Evolutionary conservation across 2,888 invertebrate species (phyloP), one percentile per base, ranked within the genome.

Genomic region (Auanema freiburgensis): DNA sequence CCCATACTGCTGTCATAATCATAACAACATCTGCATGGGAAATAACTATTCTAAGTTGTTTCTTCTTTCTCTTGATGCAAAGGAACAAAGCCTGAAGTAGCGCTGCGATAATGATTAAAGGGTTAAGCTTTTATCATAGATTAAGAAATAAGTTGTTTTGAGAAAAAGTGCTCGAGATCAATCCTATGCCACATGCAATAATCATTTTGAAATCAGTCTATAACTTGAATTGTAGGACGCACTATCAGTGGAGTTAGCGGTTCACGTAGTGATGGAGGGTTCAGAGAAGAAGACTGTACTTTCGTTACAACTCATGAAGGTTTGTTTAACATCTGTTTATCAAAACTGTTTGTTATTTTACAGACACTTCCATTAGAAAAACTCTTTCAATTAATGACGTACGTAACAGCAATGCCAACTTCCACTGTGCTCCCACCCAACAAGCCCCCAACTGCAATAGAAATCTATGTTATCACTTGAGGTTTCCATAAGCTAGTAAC

Each of bases 291-390:
- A 10, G 82, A 82, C 56, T 82, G 82, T 65, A 81, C 79, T 16
- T 82, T 82, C 55, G 70, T 79, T 16, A 77, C 81, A 2, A 81
- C 82, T 6, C 73, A 81, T 59, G 82, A 82, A 68, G 81, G 79
- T 77, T 63, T 54, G 10, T 72, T 63, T 21, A 53, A 14, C 51
- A 16, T 44, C 21, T 40, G 59, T 10, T 54, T 11, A 10, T 25
- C 6, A 46, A n/a, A 14, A 43, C 43, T 12, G 43, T 43, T 43
- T 11, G 10, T 40, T 57, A 43, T 12, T 25, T 23, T 57, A 42
- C 52, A 66, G 62, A 66, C 18, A 64, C 63, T 23, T 60, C 65
- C 8, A 66, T 63, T n/a, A 64, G 72, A 55, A 77, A 77, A 46
- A 78, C 79, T 1, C 63, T 83, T 18, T 83, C 82, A 1, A 76